These are phyloP conservation scores for Scaeva pyrastri DNA, from an alignment of 2,888 invertebrate genomes.

Conservation along the genomic window DNA sequence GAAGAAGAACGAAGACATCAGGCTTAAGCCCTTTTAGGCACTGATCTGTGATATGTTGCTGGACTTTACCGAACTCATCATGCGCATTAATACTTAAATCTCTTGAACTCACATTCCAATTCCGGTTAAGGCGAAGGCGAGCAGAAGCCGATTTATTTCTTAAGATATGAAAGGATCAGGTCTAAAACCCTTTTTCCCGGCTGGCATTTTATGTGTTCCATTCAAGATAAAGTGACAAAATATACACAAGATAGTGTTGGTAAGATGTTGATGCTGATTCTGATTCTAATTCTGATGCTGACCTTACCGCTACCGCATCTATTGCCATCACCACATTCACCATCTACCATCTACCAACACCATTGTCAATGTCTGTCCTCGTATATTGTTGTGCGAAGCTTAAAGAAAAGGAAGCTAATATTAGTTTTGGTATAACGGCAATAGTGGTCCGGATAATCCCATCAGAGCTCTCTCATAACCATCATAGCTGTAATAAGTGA, in stretches of 20 bases:
- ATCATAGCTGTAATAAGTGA: slow-evolving; percentile 69
- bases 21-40: slow-evolving; percentile 21
- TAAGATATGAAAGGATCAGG: slow-evolving; percentile 24
- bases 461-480: slow-evolving; percentile 61
- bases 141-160: slow-evolving; percentile 5
- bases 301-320: slow-evolving; percentile 38
- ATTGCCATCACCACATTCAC: no score
- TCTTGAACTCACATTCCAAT: neutral
- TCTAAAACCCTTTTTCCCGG: slow-evolving; percentile 62
- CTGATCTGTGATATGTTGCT: slow-evolving; percentile 32
- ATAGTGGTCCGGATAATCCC: slow-evolving; percentile 58
- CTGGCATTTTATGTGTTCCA: slow-evolving; percentile 35
- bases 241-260: slow-evolving; percentile 44
- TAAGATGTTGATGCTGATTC: slow-evolving; percentile 72
- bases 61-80: slow-evolving; percentile 1
- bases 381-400: slow-evolving; percentile 34
- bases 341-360: no score
- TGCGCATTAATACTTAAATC: slow-evolving; percentile 3
- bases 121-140: no score
- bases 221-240: slow-evolving; percentile 65
- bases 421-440: slow-evolving; percentile 48
- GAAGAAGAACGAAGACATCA: slow-evolving; percentile 2
- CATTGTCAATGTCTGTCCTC: neutral
- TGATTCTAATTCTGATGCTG: no score
- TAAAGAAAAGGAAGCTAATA: slow-evolving; percentile 55